These are phyloP conservation scores for Himalopsyche phryganea DNA, from an alignment of 1,140 invertebrate species.

Conservation along the genomic window DNA sequence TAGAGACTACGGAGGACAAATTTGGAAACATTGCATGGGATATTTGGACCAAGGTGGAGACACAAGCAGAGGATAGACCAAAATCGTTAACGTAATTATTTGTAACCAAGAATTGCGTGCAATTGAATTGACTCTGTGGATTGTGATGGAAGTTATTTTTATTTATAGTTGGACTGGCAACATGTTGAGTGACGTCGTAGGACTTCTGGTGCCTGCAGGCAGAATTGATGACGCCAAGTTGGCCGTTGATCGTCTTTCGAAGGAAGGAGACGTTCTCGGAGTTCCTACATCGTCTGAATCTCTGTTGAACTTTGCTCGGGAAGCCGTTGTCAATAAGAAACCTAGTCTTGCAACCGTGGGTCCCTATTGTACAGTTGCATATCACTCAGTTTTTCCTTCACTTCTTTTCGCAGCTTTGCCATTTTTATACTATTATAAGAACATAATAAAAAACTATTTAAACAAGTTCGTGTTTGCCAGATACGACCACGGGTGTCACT, in stretches of 20 bases:
- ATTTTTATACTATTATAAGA: too few species aligned
- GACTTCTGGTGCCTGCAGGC: conserved; percentile 5
- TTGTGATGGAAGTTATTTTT: not conserved
- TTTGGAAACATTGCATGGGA: conserved; percentile 28
- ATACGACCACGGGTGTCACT: too few species aligned
- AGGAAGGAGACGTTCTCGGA: conserved; percentile 6
- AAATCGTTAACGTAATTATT: not conserved
- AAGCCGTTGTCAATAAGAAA: conserved; percentile 13
- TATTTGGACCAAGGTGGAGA: conserved; percentile 26
- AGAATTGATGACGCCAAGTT: conserved; percentile 10
- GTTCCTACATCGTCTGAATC: conserved; percentile 24
- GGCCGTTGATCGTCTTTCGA: conserved; percentile 11
- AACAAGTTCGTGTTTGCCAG: too few species aligned
- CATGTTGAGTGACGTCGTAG: conserved; percentile 25
- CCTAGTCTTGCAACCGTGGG: conserved; percentile 19
- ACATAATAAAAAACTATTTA: too few species aligned
- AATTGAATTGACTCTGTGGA: not conserved
- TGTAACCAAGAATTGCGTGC: too few species aligned
- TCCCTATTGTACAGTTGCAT: too few species aligned
- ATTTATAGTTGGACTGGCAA: conserved; percentile 24
- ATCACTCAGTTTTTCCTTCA: too few species aligned
- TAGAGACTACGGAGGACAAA: conserved; percentile 9
- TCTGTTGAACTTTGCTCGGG: conserved; percentile 15
- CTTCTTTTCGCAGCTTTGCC: too few species aligned
- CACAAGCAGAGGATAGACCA: not conserved